Evolutionary conservation across 2,797 vertebrate species (phyloP), one percentile per base, ranked within the genome.

Genomic region (Gymnothorax reevesii): DNA sequence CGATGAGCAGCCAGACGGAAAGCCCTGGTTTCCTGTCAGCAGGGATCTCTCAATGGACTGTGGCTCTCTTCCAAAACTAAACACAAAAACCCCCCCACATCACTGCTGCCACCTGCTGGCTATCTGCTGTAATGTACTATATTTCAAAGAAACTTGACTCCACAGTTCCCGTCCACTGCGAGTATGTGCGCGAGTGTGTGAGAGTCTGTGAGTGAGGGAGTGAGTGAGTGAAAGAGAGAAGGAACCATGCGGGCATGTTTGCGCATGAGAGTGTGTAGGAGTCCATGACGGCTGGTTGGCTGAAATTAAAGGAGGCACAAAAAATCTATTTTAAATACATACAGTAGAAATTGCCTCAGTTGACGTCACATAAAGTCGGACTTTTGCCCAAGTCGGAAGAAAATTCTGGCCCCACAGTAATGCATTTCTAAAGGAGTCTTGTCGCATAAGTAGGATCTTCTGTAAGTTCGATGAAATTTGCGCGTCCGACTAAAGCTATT

Each of bases 21-120:
- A 49, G 49, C 20, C 2, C 33, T 79, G 75, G 17, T 79, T 79
- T 79, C 75, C 75, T 79, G 75, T 79, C 49, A 54, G 75, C 12
- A 17, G 42, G 20, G 20, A 17, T 9, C 20, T 79, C 49, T n/a
- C 6, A 2, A 22, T 52, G 4, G 75, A 79, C 17, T 2, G 15
- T 54, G 20, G 52, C 15, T 22, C n/a, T 7, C 7, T 20, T 17
- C 10, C 15, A 54, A 54, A 20, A 27, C 20, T 15, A 33, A 27
- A 25, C 7, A 49, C 42, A 0, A 55, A 66, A 42, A 42, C 33
- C 33, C 25, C 71, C 64, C 60, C 88, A 22, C 54, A 33, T 73
- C 2, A 9, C 42, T 79, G 82, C 15, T 71, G 88, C 94, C 94
- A 85, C 84, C 95, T 91, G 64, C 92, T 94, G 95, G 33, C 22